phyloP scores from a whole-genome alignment of 2,888 invertebrate genomes.

The Uropetala carovei region DNA sequence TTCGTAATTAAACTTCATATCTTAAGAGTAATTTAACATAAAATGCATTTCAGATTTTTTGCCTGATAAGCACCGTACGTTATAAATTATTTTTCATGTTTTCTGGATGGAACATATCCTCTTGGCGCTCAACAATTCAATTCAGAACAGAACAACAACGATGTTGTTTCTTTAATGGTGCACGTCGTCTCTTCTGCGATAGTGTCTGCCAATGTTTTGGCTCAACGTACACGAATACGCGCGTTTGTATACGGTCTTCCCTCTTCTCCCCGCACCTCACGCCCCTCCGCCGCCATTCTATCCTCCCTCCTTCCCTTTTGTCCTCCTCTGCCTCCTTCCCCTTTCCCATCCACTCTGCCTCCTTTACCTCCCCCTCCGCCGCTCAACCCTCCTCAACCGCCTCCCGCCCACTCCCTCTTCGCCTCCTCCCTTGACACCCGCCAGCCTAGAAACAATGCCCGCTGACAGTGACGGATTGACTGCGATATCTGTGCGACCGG shows the following conservation, averaged over 20 bases:
- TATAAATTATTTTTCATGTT: too few relatives aligned
- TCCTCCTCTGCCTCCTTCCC: too few relatives aligned
- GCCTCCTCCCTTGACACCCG: slow-evolving; percentile 27
- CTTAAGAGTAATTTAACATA: too few relatives aligned
- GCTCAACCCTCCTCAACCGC: too few relatives aligned
- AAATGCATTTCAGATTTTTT: too few relatives aligned
- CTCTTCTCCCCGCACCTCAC: neutral
- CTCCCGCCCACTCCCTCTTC: slow-evolving; percentile 18
- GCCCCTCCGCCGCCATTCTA: neutral
- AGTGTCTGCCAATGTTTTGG: neutral
- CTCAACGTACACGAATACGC: neutral
- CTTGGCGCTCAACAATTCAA: too few relatives aligned
- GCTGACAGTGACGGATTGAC: slow-evolving; percentile 63
- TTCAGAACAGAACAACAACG: neutral
- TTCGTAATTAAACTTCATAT: too few relatives aligned
- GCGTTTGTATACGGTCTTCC: neutral
- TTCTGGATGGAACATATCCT: too few relatives aligned
- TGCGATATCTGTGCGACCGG: slow-evolving; percentile 60
- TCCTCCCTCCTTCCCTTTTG: neutral
- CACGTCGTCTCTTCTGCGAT: neutral
- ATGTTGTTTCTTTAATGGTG: neutral
- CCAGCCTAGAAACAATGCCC: slow-evolving; percentile 56
- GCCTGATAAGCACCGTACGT: too few relatives aligned
- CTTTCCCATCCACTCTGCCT: neutral
- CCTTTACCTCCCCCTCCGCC: neutral